Conservation (phyloP, 1,140 invertebrate species). For the Eueides isabella region DNA sequence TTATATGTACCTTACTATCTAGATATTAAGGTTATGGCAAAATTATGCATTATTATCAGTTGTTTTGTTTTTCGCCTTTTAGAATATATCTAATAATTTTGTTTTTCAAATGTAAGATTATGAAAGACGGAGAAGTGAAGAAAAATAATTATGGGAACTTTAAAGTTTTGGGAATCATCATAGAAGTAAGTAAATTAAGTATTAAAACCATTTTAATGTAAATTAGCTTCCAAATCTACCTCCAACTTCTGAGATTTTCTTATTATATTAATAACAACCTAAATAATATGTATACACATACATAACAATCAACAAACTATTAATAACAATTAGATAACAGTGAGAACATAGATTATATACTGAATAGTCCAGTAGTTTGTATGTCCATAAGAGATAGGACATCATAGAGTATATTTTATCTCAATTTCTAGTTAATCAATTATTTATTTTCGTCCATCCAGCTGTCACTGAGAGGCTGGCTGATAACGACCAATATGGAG, state of each 20-base stretch:
- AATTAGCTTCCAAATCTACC: too few relatives aligned
- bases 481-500: not conserved
- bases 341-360: not conserved
- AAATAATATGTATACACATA: too few relatives aligned
- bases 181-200: too few relatives aligned
- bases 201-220: too few relatives aligned
- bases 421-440: not conserved
- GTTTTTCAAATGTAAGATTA: too few relatives aligned
- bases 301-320: not conserved
- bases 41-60: not conserved
- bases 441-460: not conserved
- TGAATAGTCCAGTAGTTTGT: not conserved
- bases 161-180: too few relatives aligned
- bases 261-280: not conserved
- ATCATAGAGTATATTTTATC: not conserved
- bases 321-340: conserved; percentile 5
- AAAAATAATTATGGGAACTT: too few relatives aligned
- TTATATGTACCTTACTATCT: not conserved
- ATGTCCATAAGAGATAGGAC: not conserved
- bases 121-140: too few relatives aligned
- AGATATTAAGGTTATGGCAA: not conserved
- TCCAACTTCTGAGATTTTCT: not conserved
- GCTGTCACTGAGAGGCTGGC: not conserved
- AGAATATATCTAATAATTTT: too few relatives aligned
- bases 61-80: too few relatives aligned